Evolutionary conservation across 2,797 vertebrate genomes (phyloP).

Genomic region (Sebastes cheni): DNA sequence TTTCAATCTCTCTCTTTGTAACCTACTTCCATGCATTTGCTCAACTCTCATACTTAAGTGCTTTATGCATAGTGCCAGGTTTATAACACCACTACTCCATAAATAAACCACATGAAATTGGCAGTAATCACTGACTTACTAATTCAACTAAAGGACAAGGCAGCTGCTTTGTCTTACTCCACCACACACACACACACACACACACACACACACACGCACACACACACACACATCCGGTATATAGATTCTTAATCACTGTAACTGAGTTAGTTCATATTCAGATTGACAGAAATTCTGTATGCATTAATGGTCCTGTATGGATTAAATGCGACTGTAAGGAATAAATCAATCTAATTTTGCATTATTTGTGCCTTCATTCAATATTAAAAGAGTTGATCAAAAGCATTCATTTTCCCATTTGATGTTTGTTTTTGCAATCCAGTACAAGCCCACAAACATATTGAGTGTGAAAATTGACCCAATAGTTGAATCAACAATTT

Average conservation of each 20-base stretch:
- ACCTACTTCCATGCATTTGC: constrained; percentile 13
- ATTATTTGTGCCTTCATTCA: neutral
- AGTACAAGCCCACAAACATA: neutral
- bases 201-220: neutral
- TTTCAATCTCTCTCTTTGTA: neutral
- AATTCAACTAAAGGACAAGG: constrained; percentile 1
- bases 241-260: neutral
- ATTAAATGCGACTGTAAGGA: neutral
- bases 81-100: constrained; percentile 31
- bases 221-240: neutral
- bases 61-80: constrained; percentile 32
- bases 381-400: neutral
- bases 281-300: neutral
- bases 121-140: constrained; percentile 34
- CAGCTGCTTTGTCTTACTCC: constrained; percentile 9
- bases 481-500: neutral
- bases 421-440: neutral
- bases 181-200: neutral
- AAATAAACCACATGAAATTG: constrained; percentile 46
- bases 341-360: neutral
- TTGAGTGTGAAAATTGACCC: neutral
- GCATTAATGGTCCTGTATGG: neutral
- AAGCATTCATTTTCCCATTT: neutral
- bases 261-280: constrained; percentile 1
- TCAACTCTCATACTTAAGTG: constrained; percentile 37